A percentile compares a stretch with the other conserved stretches of the same genome.
phyloP scores from a whole-genome alignment of 2,797 vertebrate genomes.

The Meriones psammophilus region DNA sequence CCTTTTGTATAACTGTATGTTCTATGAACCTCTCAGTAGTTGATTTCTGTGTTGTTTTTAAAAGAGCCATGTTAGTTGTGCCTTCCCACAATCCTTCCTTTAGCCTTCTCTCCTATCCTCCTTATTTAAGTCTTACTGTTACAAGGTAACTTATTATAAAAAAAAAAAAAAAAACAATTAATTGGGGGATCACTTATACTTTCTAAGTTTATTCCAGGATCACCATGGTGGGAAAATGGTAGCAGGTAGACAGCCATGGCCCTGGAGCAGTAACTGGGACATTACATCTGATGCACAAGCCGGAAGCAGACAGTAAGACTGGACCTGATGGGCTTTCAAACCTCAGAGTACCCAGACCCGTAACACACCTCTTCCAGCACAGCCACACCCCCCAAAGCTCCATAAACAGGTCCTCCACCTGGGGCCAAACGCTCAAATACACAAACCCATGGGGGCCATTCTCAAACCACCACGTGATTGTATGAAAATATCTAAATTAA shows the following conservation, averaged over 20 bases:
- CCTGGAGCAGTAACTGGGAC: background rate
- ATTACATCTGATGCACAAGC: background rate
- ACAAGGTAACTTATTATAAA: background rate
- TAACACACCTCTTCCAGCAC: background rate
- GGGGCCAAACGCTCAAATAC: too few relatives aligned
- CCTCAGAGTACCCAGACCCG: too few relatives aligned
- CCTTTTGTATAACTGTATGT: background rate
- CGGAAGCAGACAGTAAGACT: background rate
- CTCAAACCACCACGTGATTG: background rate
- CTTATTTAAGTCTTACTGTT: background rate
- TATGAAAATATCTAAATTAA: background rate
- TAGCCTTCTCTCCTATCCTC: background rate
- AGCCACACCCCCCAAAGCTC: too few relatives aligned
- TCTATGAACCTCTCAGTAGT: background rate
- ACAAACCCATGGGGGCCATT: too few relatives aligned
- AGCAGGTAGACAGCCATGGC: background rate
- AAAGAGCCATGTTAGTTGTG: background rate
- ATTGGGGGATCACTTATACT: too few relatives aligned
- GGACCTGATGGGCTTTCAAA: too few relatives aligned
- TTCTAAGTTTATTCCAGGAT: background rate
- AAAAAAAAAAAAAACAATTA: background rate
- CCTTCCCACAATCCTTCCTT: background rate
- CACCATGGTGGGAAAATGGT: too few relatives aligned
- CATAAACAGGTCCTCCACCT: background rate
- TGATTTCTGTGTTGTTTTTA: background rate